Evolutionary conservation across 1,140 invertebrate genomes (phyloP), one percentile per base, ranked within the genome.

Genomic region (Bicyclus anynana): DNA sequence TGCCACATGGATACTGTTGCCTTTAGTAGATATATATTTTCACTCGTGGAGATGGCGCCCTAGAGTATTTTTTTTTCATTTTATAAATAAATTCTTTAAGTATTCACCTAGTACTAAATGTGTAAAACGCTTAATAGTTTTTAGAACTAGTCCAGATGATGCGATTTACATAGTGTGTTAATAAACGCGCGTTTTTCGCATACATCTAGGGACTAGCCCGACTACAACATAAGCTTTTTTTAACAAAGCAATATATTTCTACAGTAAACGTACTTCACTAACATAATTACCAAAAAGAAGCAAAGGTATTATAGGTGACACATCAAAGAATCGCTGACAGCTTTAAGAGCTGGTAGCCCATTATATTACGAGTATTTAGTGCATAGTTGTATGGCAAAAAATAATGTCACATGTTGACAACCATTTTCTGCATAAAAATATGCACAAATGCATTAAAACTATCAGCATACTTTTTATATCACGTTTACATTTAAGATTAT

Each of bases 51-150:
- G 23, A 7, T 23, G 7, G 23, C 23, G 23, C 23, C 3, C 2
- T 23, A 23, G 23, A 4, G 2, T 23, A 23, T 23, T 23, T 23
- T 23, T 23, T 23, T 40, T 12, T 5, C 29, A 35, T 35, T 58
- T 54, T 59, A 53, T 63, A 44, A 23, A 47, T 33, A 59, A 59
- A 47, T 26, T 26, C 12, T 13, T 46, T 54, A 63, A 67, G 55
- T 65, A 59, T 54, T 50, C 53, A 60, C 26, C 46, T 23, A 4
- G 7, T 62, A 52, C 21, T 29, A 40, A 56, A 33, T 38, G 27
- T 55, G 35, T 55, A 37, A 16, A 40, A 40, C 16, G 14, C 23
- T 56, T 38, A 38, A 40, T 56, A 23, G 17, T 42, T 44, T 26
- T 46, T 53, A 53, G 27, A 53, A 23, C 35, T 21, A 47, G 18